These are phyloP conservation scores for Flexamia atlantica DNA, from an alignment of 2,888 invertebrate species.

Conservation along the genomic window DNA sequence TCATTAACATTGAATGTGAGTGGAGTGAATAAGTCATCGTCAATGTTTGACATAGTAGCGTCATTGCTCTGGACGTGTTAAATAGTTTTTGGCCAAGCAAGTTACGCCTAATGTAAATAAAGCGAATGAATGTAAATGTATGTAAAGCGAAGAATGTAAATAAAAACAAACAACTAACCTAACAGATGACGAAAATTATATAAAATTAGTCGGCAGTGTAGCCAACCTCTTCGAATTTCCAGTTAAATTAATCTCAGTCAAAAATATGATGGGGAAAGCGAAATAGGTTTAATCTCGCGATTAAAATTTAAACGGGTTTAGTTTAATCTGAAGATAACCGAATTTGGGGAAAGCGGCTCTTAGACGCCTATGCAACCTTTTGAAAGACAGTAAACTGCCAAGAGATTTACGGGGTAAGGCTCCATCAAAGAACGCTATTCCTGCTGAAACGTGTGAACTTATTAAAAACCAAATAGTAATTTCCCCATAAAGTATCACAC, in stretches of 20 bases:
- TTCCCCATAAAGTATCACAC: no score
- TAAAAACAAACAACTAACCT: neutral
- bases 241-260: neutral
- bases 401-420: no score
- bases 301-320: conserved; percentile 32
- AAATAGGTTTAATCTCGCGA: neutral
- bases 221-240: neutral
- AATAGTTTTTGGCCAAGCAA: no score
- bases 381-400: no score
- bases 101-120: neutral
- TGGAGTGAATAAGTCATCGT: no score
- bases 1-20: neutral
- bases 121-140: neutral
- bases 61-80: no score
- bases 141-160: neutral
- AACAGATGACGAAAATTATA: conserved; percentile 1
- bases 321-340: neutral
- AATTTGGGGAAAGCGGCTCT: conserved; percentile 38
- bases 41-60: no score
- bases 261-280: neutral
- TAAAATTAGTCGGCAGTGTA: neutral
- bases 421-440: no score
- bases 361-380: no score
- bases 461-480: no score
- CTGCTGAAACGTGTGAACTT: no score